These are phyloP conservation scores for Agrotis exclamationis DNA, from an alignment of 2,888 invertebrate species.

Conservation along the genomic window DNA sequence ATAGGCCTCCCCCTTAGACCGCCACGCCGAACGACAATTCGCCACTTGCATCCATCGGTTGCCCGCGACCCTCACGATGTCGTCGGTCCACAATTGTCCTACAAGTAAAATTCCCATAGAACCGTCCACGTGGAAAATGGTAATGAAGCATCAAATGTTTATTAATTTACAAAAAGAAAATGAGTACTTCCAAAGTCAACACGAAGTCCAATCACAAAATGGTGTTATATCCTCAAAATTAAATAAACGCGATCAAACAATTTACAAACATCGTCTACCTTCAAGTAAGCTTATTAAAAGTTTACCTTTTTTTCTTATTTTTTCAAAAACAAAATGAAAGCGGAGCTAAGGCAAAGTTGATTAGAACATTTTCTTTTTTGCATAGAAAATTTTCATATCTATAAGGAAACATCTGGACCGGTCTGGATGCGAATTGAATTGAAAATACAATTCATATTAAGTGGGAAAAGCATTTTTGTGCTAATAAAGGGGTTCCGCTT, in stretches of 20 bases:
- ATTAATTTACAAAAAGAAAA: background rate
- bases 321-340: conserved; percentile 3
- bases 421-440: conserved; percentile 10
- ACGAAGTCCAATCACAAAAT: background rate
- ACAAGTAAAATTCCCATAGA: background rate
- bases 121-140: background rate
- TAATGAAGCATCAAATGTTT: background rate
- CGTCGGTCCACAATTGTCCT: too few species aligned
- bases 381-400: background rate
- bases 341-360: conserved; percentile 1
- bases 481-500: background rate
- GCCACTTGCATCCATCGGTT: too few species aligned
- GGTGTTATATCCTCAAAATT: background rate
- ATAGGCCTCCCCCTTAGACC: too few species aligned
- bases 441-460: conserved; percentile 2
- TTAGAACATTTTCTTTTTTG: conserved; percentile 12
- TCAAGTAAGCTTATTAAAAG: conserved; percentile 17
- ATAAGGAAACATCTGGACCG: conserved; percentile 1
- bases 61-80: too few species aligned
- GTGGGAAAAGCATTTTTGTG: background rate
- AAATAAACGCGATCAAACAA: conserved; percentile 9
- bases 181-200: background rate
- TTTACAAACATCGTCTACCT: conserved; percentile 2
- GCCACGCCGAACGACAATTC: too few species aligned
- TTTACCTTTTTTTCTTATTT: conserved; percentile 17